Evolutionary conservation across 2,888 invertebrate species (phyloP), one percentile per base, ranked within the genome.

Genomic region (Salticus scenicus): DNA sequence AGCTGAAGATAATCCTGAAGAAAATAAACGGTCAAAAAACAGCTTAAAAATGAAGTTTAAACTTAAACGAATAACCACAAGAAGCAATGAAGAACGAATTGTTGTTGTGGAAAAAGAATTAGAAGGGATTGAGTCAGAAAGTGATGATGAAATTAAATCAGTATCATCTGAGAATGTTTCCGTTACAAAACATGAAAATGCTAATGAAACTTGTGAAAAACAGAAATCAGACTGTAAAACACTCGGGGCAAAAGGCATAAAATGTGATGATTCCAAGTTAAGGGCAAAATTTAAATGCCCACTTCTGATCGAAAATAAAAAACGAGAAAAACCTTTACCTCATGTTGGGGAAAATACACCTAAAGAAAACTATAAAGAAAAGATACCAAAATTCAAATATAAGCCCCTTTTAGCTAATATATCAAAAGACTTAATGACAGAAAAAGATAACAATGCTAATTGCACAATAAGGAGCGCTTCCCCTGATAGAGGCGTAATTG

Each of bases 41-140:
- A 31, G 63, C 41, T 31, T 74, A 1, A 85, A 74, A 74, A 70
- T 84, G 77, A 84, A 57, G 27, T 30, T 84, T 20, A 79, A 66
- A 57, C 10, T 72, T 8, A 64, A 71, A 24, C 72, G 73, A 30
- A 72, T 76, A 20, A 37, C 17, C 14, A 84, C 83, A 0, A 33
- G 77, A 17, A 77, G 41, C 51, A 84, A 77, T n/a, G 72, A 82
- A 64, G 37, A 75, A 8, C 51, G 66, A 31, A 64, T 82, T 8
- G 74, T 82, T 37, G 71, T 82, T 27, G 75, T 82, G 5, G 75
- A 31, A 7, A 82, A 75, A 30, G 42, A 82, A 24, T 28, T 82
- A 14, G 63, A 82, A 66, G 79, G 64, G 10, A 5, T 33, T 31
- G 64, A 79, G 2, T 1, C 17, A 8, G 76, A 69, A 12, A 51